Conservation (phyloP, 2,888 invertebrate genomes). For the Vanessa cardui region DNA sequence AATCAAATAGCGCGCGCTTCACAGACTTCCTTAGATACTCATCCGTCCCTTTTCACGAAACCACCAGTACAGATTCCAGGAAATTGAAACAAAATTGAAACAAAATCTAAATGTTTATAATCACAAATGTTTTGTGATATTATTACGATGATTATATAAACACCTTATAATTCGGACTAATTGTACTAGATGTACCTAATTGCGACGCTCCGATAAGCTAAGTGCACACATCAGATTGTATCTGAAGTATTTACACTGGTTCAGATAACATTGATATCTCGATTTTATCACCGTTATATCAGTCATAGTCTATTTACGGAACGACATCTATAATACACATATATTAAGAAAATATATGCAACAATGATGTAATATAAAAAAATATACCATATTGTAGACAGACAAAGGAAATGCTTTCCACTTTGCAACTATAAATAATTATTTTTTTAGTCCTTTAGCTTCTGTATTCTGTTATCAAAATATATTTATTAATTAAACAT, state of each 20-base stretch:
- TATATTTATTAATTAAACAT: no score
- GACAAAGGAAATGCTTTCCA: no score
- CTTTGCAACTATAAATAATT: no score
- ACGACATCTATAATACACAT: not conserved
- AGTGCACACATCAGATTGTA: slow-evolving; percentile 12
- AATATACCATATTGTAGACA: no score
- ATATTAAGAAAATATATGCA: no score
- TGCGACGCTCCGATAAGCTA: slow-evolving; percentile 14
- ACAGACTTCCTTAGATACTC: no score
- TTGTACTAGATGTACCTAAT: slow-evolving; percentile 14
- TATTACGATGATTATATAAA: not conserved
- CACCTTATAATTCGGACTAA: slow-evolving; percentile 4
- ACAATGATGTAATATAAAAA: no score
- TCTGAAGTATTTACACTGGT: slow-evolving; percentile 11
- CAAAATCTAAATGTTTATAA: no score
- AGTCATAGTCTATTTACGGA: slow-evolving; percentile 3
- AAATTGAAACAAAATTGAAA: not conserved
- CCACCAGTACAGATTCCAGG: not conserved
- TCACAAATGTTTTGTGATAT: not conserved
- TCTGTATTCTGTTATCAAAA: no score
- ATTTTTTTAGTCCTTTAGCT: no score
- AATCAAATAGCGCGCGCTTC: no score
- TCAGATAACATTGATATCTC: slow-evolving; percentile 9
- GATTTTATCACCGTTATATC: not conserved
- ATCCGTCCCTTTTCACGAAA: no score